Evolutionary conservation across 2,888 invertebrate species (phyloP).

Genomic region (Platerodrilus igneus): DNA sequence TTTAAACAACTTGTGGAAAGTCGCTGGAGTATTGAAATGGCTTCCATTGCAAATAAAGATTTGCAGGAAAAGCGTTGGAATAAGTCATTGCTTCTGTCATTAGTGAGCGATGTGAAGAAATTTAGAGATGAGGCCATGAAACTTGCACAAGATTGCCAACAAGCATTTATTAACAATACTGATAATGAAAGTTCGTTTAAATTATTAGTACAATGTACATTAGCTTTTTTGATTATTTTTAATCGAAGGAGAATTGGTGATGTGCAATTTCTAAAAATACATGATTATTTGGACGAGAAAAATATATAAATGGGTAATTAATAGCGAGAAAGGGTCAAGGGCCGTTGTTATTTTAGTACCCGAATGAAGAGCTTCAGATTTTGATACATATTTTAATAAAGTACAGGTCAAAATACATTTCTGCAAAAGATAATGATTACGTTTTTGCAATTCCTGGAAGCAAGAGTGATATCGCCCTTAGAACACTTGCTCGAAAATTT

Average conservation of each 20-base stretch:
- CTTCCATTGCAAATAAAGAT: slow-evolving; percentile 16
- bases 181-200: slow-evolving; percentile 12
- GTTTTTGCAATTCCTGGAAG: slow-evolving; percentile 31
- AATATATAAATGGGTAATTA: slow-evolving; percentile 32
- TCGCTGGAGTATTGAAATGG: slow-evolving; percentile 8
- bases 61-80: slow-evolving; percentile 22
- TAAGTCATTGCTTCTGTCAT: slow-evolving; percentile 20
- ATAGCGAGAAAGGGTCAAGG: slow-evolving; percentile 32
- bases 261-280: slow-evolving; percentile 24
- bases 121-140: slow-evolving; percentile 18
- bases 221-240: slow-evolving; percentile 21
- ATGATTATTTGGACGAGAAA: slow-evolving; percentile 14
- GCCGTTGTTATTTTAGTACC: slow-evolving; percentile 34
- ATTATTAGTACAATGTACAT: slow-evolving; percentile 12
- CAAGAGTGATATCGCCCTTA: slow-evolving; percentile 30
- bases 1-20: slow-evolving; percentile 8
- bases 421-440: slow-evolving; percentile 29
- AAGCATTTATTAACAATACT: slow-evolving; percentile 6
- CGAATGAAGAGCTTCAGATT: slow-evolving; percentile 25
- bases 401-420: slow-evolving; percentile 29
- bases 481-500: slow-evolving; percentile 26
- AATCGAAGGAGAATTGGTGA: slow-evolving; percentile 23
- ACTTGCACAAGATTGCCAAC: slow-evolving; percentile 10
- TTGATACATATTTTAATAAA: slow-evolving; percentile 26
- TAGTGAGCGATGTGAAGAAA: slow-evolving; percentile 19